Evolutionary conservation across 2,888 invertebrate genomes (phyloP), one percentile per base, ranked within the genome.

Genomic region (Eremobia ochroleuca): DNA sequence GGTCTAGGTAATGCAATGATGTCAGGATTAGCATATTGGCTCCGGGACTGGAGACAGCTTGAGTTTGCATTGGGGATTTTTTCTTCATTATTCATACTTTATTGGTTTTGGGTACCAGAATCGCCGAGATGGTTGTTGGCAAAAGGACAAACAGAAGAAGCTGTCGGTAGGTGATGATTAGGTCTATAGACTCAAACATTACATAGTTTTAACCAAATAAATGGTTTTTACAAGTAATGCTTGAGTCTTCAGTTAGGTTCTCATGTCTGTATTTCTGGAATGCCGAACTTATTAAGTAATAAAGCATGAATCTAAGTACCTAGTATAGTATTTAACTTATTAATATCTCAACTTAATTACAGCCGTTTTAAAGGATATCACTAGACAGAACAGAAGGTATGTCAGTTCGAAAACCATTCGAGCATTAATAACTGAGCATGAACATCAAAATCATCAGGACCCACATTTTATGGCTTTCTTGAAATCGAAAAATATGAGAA

Each of bases 91-190:
- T 97, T 93, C 85, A 91, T 97, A 49, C 79, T 94, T 1, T 96
- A 95, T 87, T 95, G 94, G 93, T 95, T 97, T 93, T 93, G 95
- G 65, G 91, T 97, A 87, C 97, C 97, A 0, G 98, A 98, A 92
- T 97, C 97, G 1, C 98, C 98, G 1, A 93, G 97, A 79, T 98
- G 98, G 97, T 92, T 98, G 46, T 86, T 97, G 74, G 97, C 97
- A 18, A 97, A 96, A 31, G 97, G 97, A 4, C 94, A 94, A 87
- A 94, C 92, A 58, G 93, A 97, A 46, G 93, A 97, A 91, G 97
- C 97, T 37, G 88, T 96, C 21, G 92, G 94, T 94, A 94, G 94
- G 77, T 76, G 25, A 37, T n/a, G 21, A 18, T 55, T 28, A 13
- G 2, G 18, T 4, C n/a, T n/a, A 34, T 21, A 21, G n/a, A 37